phyloP scores from a whole-genome alignment of 2,797 vertebrate species.

The Lepus oiostolus region DNA sequence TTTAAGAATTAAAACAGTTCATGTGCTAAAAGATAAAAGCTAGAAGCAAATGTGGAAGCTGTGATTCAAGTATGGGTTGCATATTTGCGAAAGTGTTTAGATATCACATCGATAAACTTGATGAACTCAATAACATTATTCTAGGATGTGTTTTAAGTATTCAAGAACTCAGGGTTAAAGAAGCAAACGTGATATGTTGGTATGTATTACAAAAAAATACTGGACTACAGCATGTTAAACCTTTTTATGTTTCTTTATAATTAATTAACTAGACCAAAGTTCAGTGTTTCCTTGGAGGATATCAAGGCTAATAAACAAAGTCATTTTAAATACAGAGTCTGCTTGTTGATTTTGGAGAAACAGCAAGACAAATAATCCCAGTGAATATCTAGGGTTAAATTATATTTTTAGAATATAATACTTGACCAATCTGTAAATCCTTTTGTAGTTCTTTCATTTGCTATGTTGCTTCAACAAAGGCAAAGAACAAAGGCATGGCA shows the following conservation, averaged over 20 bases:
- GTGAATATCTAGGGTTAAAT: constrained; percentile 65
- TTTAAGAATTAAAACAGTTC: constrained; percentile 32
- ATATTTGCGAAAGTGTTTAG: constrained; percentile 71
- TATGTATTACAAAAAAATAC: constrained; percentile 64
- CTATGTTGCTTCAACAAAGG: constrained; percentile 67
- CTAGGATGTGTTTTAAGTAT: constrained; percentile 68
- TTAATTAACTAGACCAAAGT: constrained; percentile 81
- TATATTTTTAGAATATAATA: constrained; percentile 78
- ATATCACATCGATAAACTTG: constrained; percentile 66
- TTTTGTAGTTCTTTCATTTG: constrained; percentile 65
- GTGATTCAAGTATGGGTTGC: constrained; percentile 44
- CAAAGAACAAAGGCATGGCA: constrained; percentile 49
- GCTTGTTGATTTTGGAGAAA: constrained; percentile 79
- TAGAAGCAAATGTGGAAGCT: constrained; percentile 64
- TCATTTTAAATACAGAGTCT: constrained; percentile 70
- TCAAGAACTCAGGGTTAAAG: constrained; percentile 64
- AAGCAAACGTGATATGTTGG: constrained; percentile 65
- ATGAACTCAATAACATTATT: constrained; percentile 61
- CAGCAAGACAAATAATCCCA: constrained; percentile 67
- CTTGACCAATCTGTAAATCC: constrained; percentile 70
- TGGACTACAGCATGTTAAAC: constrained; percentile 43
- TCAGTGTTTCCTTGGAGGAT: constrained; percentile 77
- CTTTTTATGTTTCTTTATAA: constrained; percentile 75
- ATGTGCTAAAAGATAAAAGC: constrained; percentile 61
- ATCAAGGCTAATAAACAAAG: constrained; percentile 78